Base-by-base conservation (phyloP, 1,140 invertebrate genomes). In the Rhyacophila brunnea region DNA sequence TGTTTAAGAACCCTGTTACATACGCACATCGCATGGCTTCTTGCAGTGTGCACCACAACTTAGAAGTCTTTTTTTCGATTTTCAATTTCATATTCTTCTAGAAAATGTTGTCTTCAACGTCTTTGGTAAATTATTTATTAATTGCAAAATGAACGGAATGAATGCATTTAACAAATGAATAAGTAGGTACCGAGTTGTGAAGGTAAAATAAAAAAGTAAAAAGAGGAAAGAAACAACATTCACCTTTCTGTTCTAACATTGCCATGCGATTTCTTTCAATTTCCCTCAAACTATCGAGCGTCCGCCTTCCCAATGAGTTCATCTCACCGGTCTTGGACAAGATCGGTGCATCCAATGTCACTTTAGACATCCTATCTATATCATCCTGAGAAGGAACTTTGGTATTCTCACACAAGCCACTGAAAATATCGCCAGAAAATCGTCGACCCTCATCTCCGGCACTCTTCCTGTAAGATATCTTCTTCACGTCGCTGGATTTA, bases 171-270 rank as follows among this genome's bases (percentile, higher is more conserved):
- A n/a, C n/a, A n/a, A n/a, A n/a, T n/a, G n/a, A n/a, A n/a, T n/a
- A n/a, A n/a, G n/a, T n/a, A n/a, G n/a, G n/a, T n/a, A n/a, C n/a
- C n/a, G n/a, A n/a, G n/a, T n/a, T n/a, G n/a, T n/a, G n/a, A n/a
- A n/a, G n/a, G n/a, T n/a, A n/a, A n/a, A n/a, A n/a, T n/a, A n/a
- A n/a, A n/a, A n/a, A n/a, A n/a, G n/a, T n/a, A n/a, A n/a, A n/a
- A n/a, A n/a, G n/a, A n/a, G n/a, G n/a, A n/a, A n/a, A n/a, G n/a
- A n/a, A n/a, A n/a, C n/a, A 46, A 46, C 53, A 63, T 63, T 58
- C 75, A 93, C 92, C 92, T 89, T 95, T 91, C 73, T 94, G 90
- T 55, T 91, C 91, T 67, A 96, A 81, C 81, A 93, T 86, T 60
- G 91, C 80, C 67, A 93, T 87, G 42, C 92, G 80, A 73, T 92